A percentile compares a stretch with the other conserved stretches of the same genome.
Evolutionary conservation across 2,113 vertebrate genomes (phyloP).

Genomic region (Lepidothrix coronata): DNA sequence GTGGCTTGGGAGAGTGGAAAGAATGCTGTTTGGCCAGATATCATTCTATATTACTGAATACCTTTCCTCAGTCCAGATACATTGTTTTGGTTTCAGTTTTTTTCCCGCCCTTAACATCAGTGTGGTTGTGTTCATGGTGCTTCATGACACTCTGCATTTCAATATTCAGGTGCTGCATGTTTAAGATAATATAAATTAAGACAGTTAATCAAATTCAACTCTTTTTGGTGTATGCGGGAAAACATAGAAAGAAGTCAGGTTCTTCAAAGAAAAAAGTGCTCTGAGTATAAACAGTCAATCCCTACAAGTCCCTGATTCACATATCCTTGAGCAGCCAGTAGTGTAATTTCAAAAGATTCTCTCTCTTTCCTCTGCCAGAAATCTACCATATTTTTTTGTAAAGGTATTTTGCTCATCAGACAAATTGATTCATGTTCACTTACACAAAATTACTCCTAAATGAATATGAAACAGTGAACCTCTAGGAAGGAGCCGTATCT

Average conservation of each 20-base stretch:
- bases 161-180: not conserved
- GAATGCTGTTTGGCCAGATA: not conserved
- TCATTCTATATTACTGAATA: not conserved
- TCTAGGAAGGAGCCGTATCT: not conserved
- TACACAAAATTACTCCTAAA: conserved; percentile 12
- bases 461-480: not conserved
- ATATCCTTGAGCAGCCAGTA: not conserved
- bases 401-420: not conserved
- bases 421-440: conserved; percentile 4
- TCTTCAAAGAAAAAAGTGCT: not conserved
- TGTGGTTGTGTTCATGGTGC: not conserved
- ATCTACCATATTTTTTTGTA: not conserved
- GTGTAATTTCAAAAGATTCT: not conserved
- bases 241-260: not conserved
- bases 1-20: not conserved
- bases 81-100: not conserved
- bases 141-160: not conserved
- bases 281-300: not conserved
- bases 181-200: not conserved
- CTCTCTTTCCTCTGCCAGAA: not conserved
- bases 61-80: not conserved
- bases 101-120: accelerated
- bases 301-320: not conserved
- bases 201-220: not conserved
- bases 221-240: not conserved